Base-by-base conservation (phyloP, 2,113 vertebrate species). In the Erpornis zantholeuca region DNA sequence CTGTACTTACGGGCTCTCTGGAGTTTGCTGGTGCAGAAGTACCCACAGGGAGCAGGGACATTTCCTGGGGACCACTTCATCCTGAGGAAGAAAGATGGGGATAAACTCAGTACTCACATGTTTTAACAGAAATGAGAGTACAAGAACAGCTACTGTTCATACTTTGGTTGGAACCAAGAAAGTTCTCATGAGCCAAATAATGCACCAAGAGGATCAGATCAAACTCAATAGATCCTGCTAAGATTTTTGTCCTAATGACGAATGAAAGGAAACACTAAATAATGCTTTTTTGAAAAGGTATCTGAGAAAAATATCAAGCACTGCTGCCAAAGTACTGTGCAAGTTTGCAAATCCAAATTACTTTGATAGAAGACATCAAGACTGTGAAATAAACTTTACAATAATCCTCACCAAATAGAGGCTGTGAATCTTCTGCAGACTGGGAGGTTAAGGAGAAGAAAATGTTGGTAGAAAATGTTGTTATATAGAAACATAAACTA, bases 21-120 rank as follows among this genome's bases (percentile, higher is more conserved):
- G 33, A 20, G 19, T 38, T 78, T 70, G n/a, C 45, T 72, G 64
- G 10, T 53, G 16, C 68, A 86, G 44, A 29, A 72, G 11, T 15
- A 65, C 2, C 29, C 35, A 63, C 0, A 0, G 21, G 38, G 24
- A 65, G 15, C 40, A 65, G 12, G 10, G 16, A 23, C 27, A 38
- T 12, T 7, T 59, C 29, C 27, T 33, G 24, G 3, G 31, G 44
- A 52, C 14, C 38, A 38, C 21, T 38, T 47, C 29, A 24, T 13
- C 31, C 35, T 60, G 12, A 44, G 23, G 65, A 64, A 77, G 18
- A 54, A 50, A 72, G 38, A 24, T 1, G 6, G 27, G 70, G 15
- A 73, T 14, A 47, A 76, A 52, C 13, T 68, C 44, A 38, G 12
- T 22, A 47, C 11, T 81, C 18, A 47, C n/a, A n/a, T 20, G 15